Evolutionary conservation across 2,113 vertebrate species (phyloP).

Genomic region (Oncorhynchus kisutch): DNA sequence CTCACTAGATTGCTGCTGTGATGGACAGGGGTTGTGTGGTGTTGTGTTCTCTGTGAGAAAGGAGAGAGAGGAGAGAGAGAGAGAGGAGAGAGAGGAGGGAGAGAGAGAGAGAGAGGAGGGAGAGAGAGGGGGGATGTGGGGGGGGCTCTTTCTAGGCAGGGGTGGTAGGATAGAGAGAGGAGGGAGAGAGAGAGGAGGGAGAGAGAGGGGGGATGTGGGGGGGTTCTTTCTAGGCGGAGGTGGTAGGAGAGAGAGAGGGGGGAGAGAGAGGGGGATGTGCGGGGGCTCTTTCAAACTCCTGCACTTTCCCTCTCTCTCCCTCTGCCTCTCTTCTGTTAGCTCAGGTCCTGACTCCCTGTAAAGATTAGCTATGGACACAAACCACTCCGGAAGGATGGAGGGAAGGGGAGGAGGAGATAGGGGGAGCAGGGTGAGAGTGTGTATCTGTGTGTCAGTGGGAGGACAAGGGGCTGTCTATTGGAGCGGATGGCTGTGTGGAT

Average conservation of each 20-base stretch:
- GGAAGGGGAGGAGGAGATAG: not conserved
- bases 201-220: no score
- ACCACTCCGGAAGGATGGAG: not conserved
- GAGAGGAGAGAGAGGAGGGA: no score
- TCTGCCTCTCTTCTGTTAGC: not conserved
- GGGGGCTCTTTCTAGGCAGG: no score
- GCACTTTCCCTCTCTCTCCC: slow-evolving; percentile 7
- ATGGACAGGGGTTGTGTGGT: not conserved
- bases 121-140: no score
- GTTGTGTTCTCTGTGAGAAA: not conserved
- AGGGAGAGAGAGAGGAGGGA: no score
- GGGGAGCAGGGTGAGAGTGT: not conserved
- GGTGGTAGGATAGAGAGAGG: no score
- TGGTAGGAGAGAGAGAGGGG: not conserved
- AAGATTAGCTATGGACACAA: not conserved
- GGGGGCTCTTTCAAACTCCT: not conserved
- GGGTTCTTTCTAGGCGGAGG: not conserved
- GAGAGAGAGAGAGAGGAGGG: no score
- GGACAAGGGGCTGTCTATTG: not conserved
- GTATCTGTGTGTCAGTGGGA: not conserved
- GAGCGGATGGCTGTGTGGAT: not conserved
- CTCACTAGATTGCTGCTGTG: not conserved
- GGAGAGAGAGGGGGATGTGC: not conserved
- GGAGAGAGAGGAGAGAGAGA: no score
- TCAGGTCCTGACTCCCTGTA: not conserved